Evolutionary conservation across 2,797 vertebrate species (phyloP).

Genomic region (Natrix natrix): DNA sequence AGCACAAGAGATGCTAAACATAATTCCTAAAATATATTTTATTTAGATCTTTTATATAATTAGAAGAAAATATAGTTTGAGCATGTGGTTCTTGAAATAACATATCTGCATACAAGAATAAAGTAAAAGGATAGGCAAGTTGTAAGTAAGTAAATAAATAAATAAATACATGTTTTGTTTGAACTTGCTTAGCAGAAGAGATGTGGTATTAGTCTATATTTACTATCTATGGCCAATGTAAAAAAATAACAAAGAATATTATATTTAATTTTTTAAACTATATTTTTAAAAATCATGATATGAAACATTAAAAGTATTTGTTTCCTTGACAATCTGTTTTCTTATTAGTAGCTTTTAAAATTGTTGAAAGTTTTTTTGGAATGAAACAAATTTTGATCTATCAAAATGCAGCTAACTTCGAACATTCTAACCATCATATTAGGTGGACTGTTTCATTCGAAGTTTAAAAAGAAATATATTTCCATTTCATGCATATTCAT

Average conservation of each 20-base stretch:
- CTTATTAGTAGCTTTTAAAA: background rate
- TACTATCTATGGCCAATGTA: background rate
- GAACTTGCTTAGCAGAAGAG: background rate
- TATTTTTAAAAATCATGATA: background rate
- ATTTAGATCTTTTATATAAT: background rate
- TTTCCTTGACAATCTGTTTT: background rate
- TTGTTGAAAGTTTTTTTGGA: background rate
- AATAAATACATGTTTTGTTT: background rate
- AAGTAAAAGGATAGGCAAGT: background rate
- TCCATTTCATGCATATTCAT: background rate
- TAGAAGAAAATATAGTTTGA: background rate
- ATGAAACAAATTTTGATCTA: background rate
- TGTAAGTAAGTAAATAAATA: background rate
- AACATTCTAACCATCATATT: background rate
- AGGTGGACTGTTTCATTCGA: background rate
- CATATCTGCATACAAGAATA: background rate
- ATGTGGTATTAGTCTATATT: background rate
- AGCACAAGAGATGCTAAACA: background rate
- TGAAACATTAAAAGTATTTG: background rate
- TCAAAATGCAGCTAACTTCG: background rate
- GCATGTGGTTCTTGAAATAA: background rate
- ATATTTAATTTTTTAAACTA: background rate
- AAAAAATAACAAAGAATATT: background rate
- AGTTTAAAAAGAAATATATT: background rate
- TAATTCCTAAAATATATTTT: background rate